A percentile compares a stretch with the other conserved stretches of the same genome.
Evolutionary conservation across 1,140 invertebrate genomes (phyloP).

Genomic region (Papilio glaucus): DNA sequence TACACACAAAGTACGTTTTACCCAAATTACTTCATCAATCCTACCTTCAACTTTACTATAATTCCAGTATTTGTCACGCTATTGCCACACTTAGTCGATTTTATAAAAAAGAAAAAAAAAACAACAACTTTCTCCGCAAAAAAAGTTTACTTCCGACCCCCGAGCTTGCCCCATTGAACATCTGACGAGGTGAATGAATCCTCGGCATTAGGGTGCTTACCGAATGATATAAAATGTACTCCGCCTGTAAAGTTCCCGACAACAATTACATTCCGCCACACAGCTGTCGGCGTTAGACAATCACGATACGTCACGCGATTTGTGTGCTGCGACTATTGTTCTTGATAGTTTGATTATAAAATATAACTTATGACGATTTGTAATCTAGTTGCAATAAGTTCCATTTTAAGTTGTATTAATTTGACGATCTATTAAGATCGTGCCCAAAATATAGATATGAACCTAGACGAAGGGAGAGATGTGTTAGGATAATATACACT

Average conservation of each 20-base stretch:
- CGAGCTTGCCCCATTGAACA: conserved; percentile 75
- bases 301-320: conserved; percentile 82
- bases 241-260: conserved; percentile 65
- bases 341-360: conserved; percentile 60
- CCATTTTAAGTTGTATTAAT: background rate
- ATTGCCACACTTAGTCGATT: conserved; percentile 65
- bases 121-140: conserved; percentile 58
- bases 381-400: background rate
- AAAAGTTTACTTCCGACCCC: conserved; percentile 62
- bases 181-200: conserved; percentile 82
- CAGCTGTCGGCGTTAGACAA: conserved; percentile 82
- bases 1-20: background rate
- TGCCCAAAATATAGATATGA: too few species aligned
- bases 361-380: background rate
- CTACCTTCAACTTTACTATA: background rate
- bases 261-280: conserved; percentile 81
- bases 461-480: too few species aligned
- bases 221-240: conserved; percentile 75
- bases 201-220: conserved; percentile 66
- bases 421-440: background rate
- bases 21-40: background rate
- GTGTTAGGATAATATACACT: too few species aligned
- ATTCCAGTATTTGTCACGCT: conserved; percentile 17
- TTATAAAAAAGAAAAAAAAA: conserved; percentile 58
- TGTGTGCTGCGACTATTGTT: conserved; percentile 40